A percentile compares a stretch with the other conserved stretches of the same genome.
Conservation (phyloP, 2,113 vertebrate genomes). For the Lipotes vexillifer region DNA sequence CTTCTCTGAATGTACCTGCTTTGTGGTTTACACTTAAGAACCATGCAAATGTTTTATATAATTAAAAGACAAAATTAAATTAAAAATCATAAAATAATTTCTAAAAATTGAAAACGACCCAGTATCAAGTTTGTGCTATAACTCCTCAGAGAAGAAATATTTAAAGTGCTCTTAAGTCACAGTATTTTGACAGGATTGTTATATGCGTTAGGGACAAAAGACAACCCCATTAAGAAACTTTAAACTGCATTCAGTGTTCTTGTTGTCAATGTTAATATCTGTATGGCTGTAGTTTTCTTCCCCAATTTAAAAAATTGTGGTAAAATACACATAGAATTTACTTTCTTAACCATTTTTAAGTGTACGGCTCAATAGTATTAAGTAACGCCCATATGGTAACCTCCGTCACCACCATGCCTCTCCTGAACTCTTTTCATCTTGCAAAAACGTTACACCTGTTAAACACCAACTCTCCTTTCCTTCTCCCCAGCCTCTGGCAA, state of each 20-base stretch:
- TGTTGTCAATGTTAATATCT: neutral
- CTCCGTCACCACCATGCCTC: neutral
- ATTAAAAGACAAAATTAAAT: neutral
- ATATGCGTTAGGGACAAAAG: neutral
- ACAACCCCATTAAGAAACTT: neutral
- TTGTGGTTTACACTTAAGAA: neutral
- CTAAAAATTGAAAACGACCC: neutral
- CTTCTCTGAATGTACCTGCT: neutral
- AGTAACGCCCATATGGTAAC: neutral
- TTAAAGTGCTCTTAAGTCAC: neutral
- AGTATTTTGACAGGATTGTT: neutral
- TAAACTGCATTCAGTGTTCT: neutral
- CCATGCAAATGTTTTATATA: neutral
- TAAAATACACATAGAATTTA: neutral
- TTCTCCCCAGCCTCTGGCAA: neutral
- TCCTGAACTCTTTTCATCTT: neutral
- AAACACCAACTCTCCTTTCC: neutral
- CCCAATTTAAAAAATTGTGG: neutral
- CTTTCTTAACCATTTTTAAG: neutral
- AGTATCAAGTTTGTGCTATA: neutral
- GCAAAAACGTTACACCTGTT: neutral
- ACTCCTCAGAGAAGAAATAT: neutral
- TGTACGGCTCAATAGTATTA: neutral
- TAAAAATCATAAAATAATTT: neutral
- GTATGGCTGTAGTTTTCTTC: neutral